phyloP scores from a whole-genome alignment of 2,888 invertebrate genomes.

The Adelognathus sp. region DNA sequence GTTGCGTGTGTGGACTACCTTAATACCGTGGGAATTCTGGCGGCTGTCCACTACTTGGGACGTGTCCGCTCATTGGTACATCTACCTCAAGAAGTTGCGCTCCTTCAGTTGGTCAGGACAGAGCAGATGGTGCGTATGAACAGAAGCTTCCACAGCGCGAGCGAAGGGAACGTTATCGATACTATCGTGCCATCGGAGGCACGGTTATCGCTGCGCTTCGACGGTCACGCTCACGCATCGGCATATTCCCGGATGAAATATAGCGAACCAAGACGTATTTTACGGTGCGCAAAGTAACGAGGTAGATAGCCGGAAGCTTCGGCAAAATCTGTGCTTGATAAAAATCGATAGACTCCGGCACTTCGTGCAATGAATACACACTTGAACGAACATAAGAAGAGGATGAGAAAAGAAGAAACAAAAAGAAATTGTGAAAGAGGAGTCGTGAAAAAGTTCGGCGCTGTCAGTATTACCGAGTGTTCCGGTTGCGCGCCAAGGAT shows the following conservation, averaged over 20 bases:
- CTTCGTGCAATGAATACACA: not conserved
- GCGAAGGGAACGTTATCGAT: slow-evolving; percentile 51
- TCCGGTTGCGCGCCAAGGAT: not conserved
- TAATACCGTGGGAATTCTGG: no score
- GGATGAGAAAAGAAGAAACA: not conserved
- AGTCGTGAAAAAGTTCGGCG: not conserved
- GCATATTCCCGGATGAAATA: slow-evolving; percentile 40
- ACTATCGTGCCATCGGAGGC: slow-evolving; percentile 49
- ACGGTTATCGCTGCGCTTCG: slow-evolving; percentile 57
- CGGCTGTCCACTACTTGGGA: no score
- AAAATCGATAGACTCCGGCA: slow-evolving; percentile 15
- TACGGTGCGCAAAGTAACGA: slow-evolving; percentile 36
- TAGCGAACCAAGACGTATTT: slow-evolving; percentile 29
- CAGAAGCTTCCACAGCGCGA: slow-evolving; percentile 13
- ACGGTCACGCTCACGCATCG: slow-evolving; percentile 45
- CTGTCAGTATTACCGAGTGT: not conserved
- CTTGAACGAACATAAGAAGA: not conserved
- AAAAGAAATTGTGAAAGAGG: not conserved
- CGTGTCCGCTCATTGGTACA: no score
- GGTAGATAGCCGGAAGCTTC: slow-evolving; percentile 30
- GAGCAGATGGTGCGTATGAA: not conserved
- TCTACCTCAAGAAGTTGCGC: not conserved
- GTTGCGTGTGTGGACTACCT: no score
- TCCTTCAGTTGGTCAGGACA: not conserved
- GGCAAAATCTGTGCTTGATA: not conserved